Base-by-base conservation (phyloP, 2,888 invertebrate species). In the Nebria salina region DNA sequence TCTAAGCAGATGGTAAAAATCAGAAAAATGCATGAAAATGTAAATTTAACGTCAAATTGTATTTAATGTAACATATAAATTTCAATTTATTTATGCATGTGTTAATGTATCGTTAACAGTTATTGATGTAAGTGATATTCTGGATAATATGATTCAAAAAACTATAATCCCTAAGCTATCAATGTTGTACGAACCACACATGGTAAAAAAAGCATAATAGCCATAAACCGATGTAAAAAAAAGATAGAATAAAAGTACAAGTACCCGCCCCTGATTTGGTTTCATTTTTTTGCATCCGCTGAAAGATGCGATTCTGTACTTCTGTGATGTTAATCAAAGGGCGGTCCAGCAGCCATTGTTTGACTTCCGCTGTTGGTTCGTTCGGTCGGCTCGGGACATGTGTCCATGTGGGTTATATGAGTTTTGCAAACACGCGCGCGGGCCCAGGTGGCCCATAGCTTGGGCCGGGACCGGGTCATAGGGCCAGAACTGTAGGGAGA, bases 321-420 rank as follows among this genome's bases (percentile, higher is more conserved):
- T 70, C 5, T 70, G 70, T 70, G 70, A 70, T 70, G 70, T 70
- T 70, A 70, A 70, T 70, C 70, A 70, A 5, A 34, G 26, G 70
- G 34, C 26, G 70, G 25, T 11, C 20, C 70, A 9, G 20, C 26
- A n/a, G 25, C 20, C 20, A 70, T 70, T 70, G 70, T 70, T 70
- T 70, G 70, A 70, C 70, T 70, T 70, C 70, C 70, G 70, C 70
- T 70, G 70, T 25, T 70, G 34, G 26, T 25, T 25, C 26, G 70
- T 70, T 66, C 66, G 26, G 11, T 26, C 20, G 6, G 54, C 70
- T 34, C 66, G 25, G 15, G 66, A 26, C 26, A 11, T n/a, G 70
- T 70, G 34, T 34, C 70, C 70, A 34, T 34, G 11, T 70, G 70
- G 70, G 11, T 6, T 68, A 15, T 65, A 34, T 34, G 34, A 34